Evolutionary conservation across 2,888 invertebrate genomes (phyloP).

Genomic region (Netelia melanura): DNA sequence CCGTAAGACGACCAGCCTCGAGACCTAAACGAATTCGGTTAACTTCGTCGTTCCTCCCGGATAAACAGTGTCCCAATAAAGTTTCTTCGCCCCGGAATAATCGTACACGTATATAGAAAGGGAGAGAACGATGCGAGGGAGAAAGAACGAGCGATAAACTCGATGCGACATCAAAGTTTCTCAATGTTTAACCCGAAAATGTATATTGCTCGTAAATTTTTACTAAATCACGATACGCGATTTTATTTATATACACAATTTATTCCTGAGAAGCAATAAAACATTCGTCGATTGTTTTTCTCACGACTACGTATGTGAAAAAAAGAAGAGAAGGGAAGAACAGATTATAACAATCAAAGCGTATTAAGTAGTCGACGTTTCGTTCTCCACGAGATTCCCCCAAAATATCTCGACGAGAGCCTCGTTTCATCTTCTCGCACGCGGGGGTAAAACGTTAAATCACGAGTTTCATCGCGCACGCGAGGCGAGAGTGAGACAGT

Average conservation of each 20-base stretch:
- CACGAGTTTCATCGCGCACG: slow-evolving; percentile 49
- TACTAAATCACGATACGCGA: no score
- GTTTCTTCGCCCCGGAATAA: slow-evolving; percentile 40
- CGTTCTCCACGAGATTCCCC: background rate
- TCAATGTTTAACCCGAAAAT: no score
- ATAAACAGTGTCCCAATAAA: slow-evolving; percentile 68
- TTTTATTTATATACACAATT: no score
- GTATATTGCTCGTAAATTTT: no score
- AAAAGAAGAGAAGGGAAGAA: slow-evolving; percentile 2
- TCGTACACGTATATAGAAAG: slow-evolving; percentile 14
- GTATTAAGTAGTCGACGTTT: slow-evolving; percentile 17
- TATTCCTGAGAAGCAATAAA: no score
- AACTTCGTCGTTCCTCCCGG: slow-evolving; percentile 67
- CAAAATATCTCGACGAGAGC: slow-evolving; percentile 38
- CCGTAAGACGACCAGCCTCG: slow-evolving; percentile 58
- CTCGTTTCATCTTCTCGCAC: slow-evolving; percentile 47
- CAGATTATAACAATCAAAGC: background rate
- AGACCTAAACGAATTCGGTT: slow-evolving; percentile 69
- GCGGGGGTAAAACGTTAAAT: slow-evolving; percentile 43
- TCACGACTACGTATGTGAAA: background rate
- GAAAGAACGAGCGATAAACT: background rate
- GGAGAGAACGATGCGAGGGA: no score
- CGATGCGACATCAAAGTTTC: background rate
- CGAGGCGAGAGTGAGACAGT: slow-evolving; percentile 9
- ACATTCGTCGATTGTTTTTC: background rate